phyloP scores from a whole-genome alignment of 1,140 invertebrate species.

The Panonychus citri region DNA sequence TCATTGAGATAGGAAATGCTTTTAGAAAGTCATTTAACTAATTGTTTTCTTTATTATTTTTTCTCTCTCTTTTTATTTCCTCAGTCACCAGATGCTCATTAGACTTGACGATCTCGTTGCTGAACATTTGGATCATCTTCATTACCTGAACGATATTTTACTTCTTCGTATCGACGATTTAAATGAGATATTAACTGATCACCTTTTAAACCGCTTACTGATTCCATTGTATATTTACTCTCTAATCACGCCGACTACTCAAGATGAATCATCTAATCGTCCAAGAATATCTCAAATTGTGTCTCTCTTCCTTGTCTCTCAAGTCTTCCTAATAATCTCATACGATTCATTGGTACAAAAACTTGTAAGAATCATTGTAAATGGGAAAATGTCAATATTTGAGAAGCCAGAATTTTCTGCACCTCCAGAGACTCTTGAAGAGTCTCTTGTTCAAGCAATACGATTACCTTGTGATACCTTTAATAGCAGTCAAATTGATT shows the following conservation, averaged over 20 bases:
- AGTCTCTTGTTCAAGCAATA: constrained; percentile 28
- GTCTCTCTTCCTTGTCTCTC: constrained; percentile 67
- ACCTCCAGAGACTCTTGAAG: constrained; percentile 44
- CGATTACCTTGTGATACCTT: too few species aligned
- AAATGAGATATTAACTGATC: constrained; percentile 85
- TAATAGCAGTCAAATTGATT: too few species aligned
- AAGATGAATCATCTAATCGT: background rate
- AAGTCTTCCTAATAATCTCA: constrained; percentile 81
- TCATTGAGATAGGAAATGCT: too few species aligned
- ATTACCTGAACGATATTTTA: constrained; percentile 93
- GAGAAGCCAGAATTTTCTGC: constrained; percentile 25
- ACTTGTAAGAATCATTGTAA: constrained; percentile 63
- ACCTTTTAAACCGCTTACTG: constrained; percentile 71
- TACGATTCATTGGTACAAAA: constrained; percentile 66
- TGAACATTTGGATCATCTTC: constrained; percentile 88
- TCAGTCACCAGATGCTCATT: constrained; percentile 62
- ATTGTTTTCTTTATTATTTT: background rate
- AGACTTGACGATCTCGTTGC: constrained; percentile 78
- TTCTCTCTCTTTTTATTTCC: constrained; percentile 23
- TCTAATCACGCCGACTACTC: background rate
- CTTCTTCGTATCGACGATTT: constrained; percentile 71
- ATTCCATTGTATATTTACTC: constrained; percentile 40
- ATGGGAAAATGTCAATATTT: constrained; percentile 27
- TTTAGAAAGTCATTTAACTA: background rate
- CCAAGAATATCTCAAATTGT: constrained; percentile 65